Conservation (phyloP, 2,797 vertebrate species). For the Acanthiza pusilla region DNA sequence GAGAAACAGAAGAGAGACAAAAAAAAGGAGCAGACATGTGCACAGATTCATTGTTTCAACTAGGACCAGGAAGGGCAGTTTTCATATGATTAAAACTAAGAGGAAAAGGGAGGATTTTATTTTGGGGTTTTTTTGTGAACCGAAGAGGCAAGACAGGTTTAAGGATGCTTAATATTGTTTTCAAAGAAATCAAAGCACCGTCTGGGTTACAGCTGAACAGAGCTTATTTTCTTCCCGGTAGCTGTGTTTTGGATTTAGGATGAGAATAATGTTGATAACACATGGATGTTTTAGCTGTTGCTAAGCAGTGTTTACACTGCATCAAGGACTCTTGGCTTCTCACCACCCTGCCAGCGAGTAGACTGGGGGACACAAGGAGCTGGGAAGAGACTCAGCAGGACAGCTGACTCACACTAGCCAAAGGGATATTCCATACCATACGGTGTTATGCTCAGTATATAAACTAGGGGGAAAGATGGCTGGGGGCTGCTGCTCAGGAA, state of each 20-base stretch:
- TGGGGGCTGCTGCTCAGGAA: background rate
- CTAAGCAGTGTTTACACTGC: background rate
- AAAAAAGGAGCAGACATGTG: background rate
- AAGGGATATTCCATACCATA: background rate
- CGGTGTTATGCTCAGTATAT: background rate
- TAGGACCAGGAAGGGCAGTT: background rate
- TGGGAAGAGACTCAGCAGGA: background rate
- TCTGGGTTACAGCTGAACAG: background rate
- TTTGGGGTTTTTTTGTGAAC: background rate
- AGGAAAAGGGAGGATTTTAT: background rate
- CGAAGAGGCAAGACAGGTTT: background rate
- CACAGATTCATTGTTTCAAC: background rate
- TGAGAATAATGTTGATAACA: background rate
- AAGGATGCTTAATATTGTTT: background rate
- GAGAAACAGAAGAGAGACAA: background rate
- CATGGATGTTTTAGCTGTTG: background rate
- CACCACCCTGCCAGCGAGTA: background rate
- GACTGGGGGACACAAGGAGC: background rate
- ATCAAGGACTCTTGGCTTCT: background rate
- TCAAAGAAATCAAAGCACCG: background rate
- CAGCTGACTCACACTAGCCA: background rate
- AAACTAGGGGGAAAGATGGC: background rate
- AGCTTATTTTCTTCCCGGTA: background rate
- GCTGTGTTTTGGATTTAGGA: background rate
- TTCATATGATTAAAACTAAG: background rate